phyloP scores from a whole-genome alignment of 1,140 invertebrate genomes.

The Probaryconus sp. region DNA sequence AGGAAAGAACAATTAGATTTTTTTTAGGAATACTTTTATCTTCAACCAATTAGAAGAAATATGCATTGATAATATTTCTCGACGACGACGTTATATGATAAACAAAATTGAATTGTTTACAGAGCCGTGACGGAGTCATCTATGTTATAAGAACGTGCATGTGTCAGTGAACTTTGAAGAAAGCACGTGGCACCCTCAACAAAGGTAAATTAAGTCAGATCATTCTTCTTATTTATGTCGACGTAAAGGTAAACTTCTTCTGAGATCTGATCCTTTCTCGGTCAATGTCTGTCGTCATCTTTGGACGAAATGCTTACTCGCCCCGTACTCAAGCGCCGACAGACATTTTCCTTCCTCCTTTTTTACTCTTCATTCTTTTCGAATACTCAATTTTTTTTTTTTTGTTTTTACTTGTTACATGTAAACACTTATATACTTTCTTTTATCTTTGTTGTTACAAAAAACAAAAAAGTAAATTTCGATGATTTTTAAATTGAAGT shows the following conservation, averaged over 20 bases:
- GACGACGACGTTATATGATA: too few species aligned
- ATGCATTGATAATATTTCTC: too few species aligned
- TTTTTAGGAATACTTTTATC: too few species aligned
- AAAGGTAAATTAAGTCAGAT: slow-evolving; percentile 54
- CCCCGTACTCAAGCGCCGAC: slow-evolving; percentile 64
- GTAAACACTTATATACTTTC: too few species aligned
- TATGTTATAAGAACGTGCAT: too few species aligned
- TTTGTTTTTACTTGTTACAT: slow-evolving; percentile 28
- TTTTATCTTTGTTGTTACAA: too few species aligned
- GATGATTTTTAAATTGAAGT: too few species aligned
- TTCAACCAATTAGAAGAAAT: too few species aligned
- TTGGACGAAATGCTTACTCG: slow-evolving; percentile 62
- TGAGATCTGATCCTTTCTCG: slow-evolving; percentile 63
- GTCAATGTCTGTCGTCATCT: slow-evolving; percentile 72
- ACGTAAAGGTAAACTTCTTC: slow-evolving; percentile 73
- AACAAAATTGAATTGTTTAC: background rate
- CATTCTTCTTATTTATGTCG: slow-evolving; percentile 70
- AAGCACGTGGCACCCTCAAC: slow-evolving; percentile 44
- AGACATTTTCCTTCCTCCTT: slow-evolving; percentile 69
- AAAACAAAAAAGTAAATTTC: too few species aligned
- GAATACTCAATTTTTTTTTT: slow-evolving; percentile 28
- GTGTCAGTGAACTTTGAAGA: slow-evolving; percentile 39
- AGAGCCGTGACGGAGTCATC: too few species aligned
- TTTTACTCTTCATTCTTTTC: slow-evolving; percentile 20
- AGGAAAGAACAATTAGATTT: too few species aligned